Evolutionary conservation across 1,140 invertebrate species (phyloP).

Genomic region (Trachymyrmex cornetzi): DNA sequence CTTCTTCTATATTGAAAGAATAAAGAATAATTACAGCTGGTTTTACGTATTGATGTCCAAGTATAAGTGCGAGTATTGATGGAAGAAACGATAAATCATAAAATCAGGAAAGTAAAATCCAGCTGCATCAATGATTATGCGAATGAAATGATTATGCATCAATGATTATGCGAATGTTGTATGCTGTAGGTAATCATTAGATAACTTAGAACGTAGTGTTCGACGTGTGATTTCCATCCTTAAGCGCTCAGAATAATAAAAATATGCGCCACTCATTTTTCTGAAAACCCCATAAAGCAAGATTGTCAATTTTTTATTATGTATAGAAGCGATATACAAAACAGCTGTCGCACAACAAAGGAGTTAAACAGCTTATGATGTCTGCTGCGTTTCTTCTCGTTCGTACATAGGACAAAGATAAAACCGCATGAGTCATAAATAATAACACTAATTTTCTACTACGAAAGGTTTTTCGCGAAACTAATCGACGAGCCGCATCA

Average conservation of each 20-base stretch:
- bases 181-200: constrained; percentile 3
- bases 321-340: neutral
- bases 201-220: constrained; percentile 12
- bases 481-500: constrained; percentile 5
- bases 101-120: constrained; percentile 30
- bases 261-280: neutral
- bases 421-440: constrained; percentile 17
- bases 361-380: neutral
- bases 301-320: constrained; percentile 14
- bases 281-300: neutral
- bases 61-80: neutral
- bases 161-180: neutral
- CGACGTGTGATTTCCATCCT: neutral
- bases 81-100: constrained; percentile 1
- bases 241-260: neutral
- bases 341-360: constrained; percentile 13
- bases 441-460: constrained; percentile 29
- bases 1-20: neutral
- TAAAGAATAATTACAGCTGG: neutral
- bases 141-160: neutral
- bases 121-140: constrained; percentile 9
- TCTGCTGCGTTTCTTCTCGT: neutral
- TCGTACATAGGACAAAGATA: neutral
- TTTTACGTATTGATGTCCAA: neutral
- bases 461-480: constrained; percentile 16